These are phyloP conservation scores for Dusona sp. DNA, from an alignment of 2,888 invertebrate genomes.

Conservation along the genomic window DNA sequence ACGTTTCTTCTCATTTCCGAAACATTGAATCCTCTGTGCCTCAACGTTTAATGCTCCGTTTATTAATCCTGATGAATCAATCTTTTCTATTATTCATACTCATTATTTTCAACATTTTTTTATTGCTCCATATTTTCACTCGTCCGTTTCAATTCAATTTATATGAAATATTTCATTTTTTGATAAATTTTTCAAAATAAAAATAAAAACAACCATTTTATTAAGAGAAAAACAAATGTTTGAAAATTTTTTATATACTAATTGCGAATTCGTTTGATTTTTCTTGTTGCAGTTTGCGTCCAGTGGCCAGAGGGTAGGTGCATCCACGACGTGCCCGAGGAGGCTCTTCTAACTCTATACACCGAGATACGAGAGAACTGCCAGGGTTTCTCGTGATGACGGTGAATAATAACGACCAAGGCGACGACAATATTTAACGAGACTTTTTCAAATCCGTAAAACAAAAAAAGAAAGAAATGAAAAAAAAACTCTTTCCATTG, in stretches of 20 bases:
- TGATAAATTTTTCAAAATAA: background rate
- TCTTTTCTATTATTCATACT: background rate
- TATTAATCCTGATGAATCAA: background rate
- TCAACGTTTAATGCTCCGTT: background rate
- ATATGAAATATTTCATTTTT: background rate
- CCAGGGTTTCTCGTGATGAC: slow-evolving; percentile 81
- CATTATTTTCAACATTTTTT: too few species aligned
- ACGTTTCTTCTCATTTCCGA: slow-evolving; percentile 5
- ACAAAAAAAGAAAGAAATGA: slow-evolving; percentile 30
- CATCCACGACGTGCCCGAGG: slow-evolving; percentile 82
- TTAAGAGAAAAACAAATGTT: background rate
- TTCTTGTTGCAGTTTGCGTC: slow-evolving; percentile 93
- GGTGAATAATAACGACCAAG: slow-evolving; percentile 76
- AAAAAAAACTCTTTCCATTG: slow-evolving; percentile 12
- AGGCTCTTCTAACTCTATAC: slow-evolving; percentile 83
- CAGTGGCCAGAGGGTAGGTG: slow-evolving; percentile 96
- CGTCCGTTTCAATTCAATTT: background rate
- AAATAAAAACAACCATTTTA: background rate
- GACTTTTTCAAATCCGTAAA: slow-evolving; percentile 50
- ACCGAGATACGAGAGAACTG: slow-evolving; percentile 82
- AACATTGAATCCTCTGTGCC: background rate
- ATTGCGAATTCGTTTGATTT: slow-evolving; percentile 55
- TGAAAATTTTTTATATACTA: background rate
- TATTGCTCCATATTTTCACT: background rate
- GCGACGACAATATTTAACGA: slow-evolving; percentile 75